These are phyloP conservation scores for Diadema setosum DNA, from an alignment of 35 echinoderm and acorn worm species.

Conservation along the genomic window DNA sequence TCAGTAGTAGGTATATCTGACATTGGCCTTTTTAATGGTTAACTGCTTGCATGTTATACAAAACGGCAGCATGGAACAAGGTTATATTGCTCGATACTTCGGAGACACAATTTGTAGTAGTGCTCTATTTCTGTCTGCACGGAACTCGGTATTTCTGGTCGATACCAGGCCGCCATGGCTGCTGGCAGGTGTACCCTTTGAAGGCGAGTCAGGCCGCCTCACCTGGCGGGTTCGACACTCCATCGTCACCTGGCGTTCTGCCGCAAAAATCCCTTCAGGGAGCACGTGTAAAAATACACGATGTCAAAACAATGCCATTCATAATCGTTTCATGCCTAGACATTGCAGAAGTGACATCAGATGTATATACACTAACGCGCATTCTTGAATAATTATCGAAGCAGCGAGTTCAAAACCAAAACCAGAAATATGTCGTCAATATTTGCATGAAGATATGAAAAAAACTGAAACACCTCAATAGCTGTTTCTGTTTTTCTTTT, in stretches of 20 bases:
- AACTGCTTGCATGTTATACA: not conserved
- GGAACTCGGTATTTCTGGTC: not conserved
- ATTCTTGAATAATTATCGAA: too few species aligned
- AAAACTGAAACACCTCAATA: too few species aligned
- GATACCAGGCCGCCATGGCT: not conserved
- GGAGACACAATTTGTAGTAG: not conserved
- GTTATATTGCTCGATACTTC: not conserved
- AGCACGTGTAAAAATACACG: too few species aligned
- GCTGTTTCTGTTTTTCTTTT: not conserved
- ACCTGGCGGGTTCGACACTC: not conserved
- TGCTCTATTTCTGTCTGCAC: not conserved
- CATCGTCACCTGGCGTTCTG: not conserved
- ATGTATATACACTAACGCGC: too few species aligned
- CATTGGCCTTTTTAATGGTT: not conserved
- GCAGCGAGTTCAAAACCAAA: too few species aligned
- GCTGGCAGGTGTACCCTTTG: constrained; percentile 10
- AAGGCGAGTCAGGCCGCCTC: not conserved
- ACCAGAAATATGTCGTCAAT: too few species aligned
- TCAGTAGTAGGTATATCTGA: not conserved
- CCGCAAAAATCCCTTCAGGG: not conserved
- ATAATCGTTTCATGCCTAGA: too few species aligned
- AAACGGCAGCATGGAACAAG: not conserved
- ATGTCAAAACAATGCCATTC: too few species aligned
- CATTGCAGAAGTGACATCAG: too few species aligned
- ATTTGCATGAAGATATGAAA: not conserved